Conservation (phyloP, 2,888 invertebrate genomes). For the Palloptera scutellata region DNA sequence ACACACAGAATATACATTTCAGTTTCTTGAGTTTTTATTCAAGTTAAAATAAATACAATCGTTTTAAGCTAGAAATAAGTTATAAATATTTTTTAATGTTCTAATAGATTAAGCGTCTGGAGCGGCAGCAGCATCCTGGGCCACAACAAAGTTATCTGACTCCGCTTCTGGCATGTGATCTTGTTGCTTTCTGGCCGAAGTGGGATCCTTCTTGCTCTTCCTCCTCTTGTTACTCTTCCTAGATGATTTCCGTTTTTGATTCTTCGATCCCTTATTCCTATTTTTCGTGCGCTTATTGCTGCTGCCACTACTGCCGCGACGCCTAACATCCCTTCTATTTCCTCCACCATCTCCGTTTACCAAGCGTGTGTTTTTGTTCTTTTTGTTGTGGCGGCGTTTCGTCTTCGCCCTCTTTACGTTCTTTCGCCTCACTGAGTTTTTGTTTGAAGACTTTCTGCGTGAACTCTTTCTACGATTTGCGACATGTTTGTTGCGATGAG, state of each 20-base stretch:
- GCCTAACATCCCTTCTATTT: not conserved
- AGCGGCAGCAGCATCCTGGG: not conserved
- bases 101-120: not conserved
- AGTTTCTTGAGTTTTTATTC: no score
- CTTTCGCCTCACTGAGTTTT: slow-evolving; percentile 16
- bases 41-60: no score
- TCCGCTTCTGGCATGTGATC: no score
- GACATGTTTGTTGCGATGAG: slow-evolving; percentile 31
- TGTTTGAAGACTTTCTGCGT: slow-evolving; percentile 15
- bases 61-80: no score
- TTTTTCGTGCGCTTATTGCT: slow-evolving; percentile 13
- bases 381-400: slow-evolving; percentile 13
- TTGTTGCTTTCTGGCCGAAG: no score
- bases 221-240: not conserved
- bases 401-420: not conserved
- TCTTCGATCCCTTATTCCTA: slow-evolving; percentile 2
- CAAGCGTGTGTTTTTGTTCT: slow-evolving; percentile 2
- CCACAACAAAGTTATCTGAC: not conserved
- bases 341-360: not conserved
- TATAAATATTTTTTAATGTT: no score
- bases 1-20: no score
- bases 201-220: no score
- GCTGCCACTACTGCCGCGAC: not conserved
- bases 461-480: slow-evolving; percentile 30
- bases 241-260: slow-evolving; percentile 2